These are phyloP conservation scores for Gonioctena quinquepunctata DNA, from an alignment of 1,140 invertebrate genomes.

Conservation along the genomic window DNA sequence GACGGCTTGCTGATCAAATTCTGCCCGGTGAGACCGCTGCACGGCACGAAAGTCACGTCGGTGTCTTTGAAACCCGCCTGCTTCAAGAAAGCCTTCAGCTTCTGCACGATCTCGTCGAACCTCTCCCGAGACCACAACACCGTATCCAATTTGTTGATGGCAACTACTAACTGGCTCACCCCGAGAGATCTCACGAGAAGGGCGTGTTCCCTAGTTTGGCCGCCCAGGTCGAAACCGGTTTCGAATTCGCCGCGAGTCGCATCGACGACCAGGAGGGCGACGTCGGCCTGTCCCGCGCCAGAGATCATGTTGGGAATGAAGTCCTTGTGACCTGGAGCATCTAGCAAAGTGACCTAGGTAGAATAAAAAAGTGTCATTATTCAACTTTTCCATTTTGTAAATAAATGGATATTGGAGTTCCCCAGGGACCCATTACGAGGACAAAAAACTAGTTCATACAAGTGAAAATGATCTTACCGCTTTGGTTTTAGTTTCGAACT, in stretches of 20 bases:
- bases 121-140: constrained; percentile 74
- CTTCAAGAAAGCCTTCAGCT: constrained; percentile 87
- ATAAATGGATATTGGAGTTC: too few species aligned
- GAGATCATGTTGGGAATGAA: constrained; percentile 99
- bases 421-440: too few species aligned
- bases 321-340: constrained; percentile 97
- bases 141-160: constrained; percentile 86
- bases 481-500: constrained; percentile 90
- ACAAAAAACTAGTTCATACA: too few species aligned
- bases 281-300: constrained; percentile 96
- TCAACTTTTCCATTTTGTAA: too few species aligned
- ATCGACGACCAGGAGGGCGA: constrained; percentile 94
- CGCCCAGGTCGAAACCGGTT: constrained; percentile 96
- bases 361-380: background rate
- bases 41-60: constrained; percentile 91
- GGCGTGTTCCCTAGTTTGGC: constrained; percentile 97
- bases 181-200: constrained; percentile 90
- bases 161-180: constrained; percentile 83
- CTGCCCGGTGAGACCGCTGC: constrained; percentile 92
- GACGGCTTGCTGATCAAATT: constrained; percentile 79
- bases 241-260: constrained; percentile 97
- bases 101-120: constrained; percentile 85
- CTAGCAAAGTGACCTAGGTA: constrained; percentile 77
- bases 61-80: constrained; percentile 92
- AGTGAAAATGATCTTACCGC: constrained; percentile 18